Evolutionary conservation across 2,888 invertebrate species (phyloP).

Genomic region (Nineta flava): DNA sequence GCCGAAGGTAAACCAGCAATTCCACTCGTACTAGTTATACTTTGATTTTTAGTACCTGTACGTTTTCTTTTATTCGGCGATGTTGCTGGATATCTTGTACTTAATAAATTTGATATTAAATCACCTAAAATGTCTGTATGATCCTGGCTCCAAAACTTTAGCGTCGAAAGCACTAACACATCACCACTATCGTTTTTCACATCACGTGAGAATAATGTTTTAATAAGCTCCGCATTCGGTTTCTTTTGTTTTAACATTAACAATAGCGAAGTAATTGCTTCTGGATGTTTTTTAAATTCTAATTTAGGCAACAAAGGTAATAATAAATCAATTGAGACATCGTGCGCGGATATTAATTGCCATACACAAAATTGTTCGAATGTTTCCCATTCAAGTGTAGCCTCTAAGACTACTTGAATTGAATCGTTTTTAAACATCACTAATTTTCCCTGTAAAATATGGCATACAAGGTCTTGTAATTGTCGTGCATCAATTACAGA

Average conservation of each 20-base stretch:
- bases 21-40: slow-evolving; percentile 7
- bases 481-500: slow-evolving; percentile 81
- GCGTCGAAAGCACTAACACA: slow-evolving; percentile 76
- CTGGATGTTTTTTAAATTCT: slow-evolving; percentile 72
- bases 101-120: slow-evolving; percentile 59
- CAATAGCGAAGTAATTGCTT: slow-evolving; percentile 80
- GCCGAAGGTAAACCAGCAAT: slow-evolving; percentile 58
- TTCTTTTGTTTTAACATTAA: slow-evolving; percentile 84
- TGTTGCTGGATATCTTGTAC: slow-evolving; percentile 69
- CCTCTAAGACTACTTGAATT: slow-evolving; percentile 55
- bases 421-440: slow-evolving; percentile 70
- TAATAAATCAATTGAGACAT: slow-evolving; percentile 82
- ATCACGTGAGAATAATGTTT: slow-evolving; percentile 64
- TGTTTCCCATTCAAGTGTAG: slow-evolving; percentile 89
- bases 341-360: slow-evolving; percentile 90
- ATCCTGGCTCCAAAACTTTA: slow-evolving; percentile 90
- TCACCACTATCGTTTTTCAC: slow-evolving; percentile 54
- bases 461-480: slow-evolving; percentile 78
- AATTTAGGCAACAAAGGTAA: slow-evolving; percentile 63
- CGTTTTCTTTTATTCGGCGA: slow-evolving; percentile 88
- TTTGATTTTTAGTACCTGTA: slow-evolving; percentile 52
- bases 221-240: slow-evolving; percentile 71
- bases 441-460: slow-evolving; percentile 76
- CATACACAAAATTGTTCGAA: slow-evolving; percentile 95
- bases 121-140: slow-evolving; percentile 79